phyloP scores from a whole-genome alignment of 2,113 vertebrate genomes.

The Pachycephala philippinensis region DNA sequence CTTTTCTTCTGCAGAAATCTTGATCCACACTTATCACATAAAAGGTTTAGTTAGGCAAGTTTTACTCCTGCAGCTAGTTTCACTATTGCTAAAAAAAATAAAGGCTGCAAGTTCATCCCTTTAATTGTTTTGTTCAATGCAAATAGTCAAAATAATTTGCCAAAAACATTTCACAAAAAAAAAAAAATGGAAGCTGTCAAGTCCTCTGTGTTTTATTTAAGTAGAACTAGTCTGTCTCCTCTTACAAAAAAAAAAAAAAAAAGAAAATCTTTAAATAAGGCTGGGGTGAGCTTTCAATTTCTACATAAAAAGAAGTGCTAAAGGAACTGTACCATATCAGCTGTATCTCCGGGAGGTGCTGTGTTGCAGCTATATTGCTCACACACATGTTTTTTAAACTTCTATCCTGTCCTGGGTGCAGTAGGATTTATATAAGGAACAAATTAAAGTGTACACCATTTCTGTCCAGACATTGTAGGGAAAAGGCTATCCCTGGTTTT shows the following conservation, averaged over 20 bases:
- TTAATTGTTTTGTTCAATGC: background rate
- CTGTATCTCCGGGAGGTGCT: background rate
- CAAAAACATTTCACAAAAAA: fast-evolving
- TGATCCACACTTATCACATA: background rate
- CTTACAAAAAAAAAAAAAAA: background rate
- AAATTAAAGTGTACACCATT: background rate
- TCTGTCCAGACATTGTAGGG: background rate
- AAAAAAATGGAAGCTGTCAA: background rate
- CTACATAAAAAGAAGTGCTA: background rate
- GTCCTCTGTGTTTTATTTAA: background rate
- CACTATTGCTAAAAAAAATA: background rate
- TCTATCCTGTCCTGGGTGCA: background rate
- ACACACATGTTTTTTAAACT: background rate
- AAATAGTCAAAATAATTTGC: background rate
- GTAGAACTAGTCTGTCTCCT: background rate
- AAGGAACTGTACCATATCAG: background rate
- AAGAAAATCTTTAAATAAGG: background rate
- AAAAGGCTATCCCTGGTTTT: background rate
- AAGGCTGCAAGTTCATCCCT: background rate
- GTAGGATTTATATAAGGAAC: background rate
- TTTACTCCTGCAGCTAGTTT: background rate
- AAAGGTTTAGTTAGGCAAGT: background rate
- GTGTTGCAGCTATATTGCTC: background rate
- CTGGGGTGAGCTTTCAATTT: background rate
- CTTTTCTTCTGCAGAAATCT: constrained; percentile 15